Evolutionary conservation across 2,797 vertebrate genomes (phyloP), one percentile per base, ranked within the genome.

Genomic region (Acanthornis magna): DNA sequence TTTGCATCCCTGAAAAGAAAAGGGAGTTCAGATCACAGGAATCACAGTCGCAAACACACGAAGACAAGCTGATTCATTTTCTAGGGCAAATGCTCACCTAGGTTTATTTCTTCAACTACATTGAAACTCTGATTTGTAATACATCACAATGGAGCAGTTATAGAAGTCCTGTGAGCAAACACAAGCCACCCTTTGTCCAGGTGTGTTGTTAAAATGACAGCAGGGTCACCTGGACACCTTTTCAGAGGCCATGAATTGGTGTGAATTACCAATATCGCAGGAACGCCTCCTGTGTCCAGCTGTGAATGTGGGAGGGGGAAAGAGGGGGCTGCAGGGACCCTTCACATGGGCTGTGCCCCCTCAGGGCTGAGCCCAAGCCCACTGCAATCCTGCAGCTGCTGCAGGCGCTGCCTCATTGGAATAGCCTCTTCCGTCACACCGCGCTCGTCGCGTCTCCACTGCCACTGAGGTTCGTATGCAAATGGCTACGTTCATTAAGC

Each of bases 381-480:
- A 0, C 51, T 67, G 71, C 7, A 2, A 11, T 47, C 57, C 60
- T 43, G 15, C 0, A 7, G 30, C 26, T 67, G 38, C 53, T 14
- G 10, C 21, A 50, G 58, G 22, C 21, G 8, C 19, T 32, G 60
- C n/a, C 10, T 21, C 2, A 2, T 5, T 36, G 40, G 45, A 70
- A 45, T 2, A 34, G 19, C 50, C 48, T 58, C 22, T 63, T 58
- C 0, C 0, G 29, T 55, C 63, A 40, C 70, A 6, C 6, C 0
- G 0, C 3, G 0, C 47, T 88, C 0, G 5, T 29, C 0, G 2
- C n/a, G 42, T 22, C 43, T 80, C 17, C 1, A 40, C 51, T 5
- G 0, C 26, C 75, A 30, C 43, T 5, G 16, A 57, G 58, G 62
- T 16, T 53, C 16, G 1, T 6, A 36, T 48, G 70, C 71, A 90